Evolutionary conservation across 1,140 invertebrate genomes (phyloP).

Genomic region (Dendroctonus ponderosae): DNA sequence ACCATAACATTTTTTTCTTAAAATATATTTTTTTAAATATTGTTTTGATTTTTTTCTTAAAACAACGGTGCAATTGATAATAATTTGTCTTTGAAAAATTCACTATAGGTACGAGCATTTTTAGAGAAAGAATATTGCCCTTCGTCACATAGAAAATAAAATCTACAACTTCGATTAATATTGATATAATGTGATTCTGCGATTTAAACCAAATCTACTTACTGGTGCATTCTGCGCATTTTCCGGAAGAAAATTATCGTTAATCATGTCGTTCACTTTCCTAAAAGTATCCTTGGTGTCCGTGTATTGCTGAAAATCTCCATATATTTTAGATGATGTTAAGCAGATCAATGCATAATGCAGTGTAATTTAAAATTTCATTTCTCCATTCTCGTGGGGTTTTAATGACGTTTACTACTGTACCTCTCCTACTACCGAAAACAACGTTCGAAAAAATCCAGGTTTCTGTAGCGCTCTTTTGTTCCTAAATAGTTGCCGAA

Average conservation of each 20-base stretch:
- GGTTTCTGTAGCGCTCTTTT: slow-evolving; percentile 47
- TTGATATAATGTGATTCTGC: background rate
- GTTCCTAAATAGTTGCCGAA: background rate
- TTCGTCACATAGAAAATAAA: too few species aligned
- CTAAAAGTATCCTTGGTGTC: slow-evolving; percentile 53
- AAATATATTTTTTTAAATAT: too few species aligned
- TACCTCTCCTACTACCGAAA: slow-evolving; percentile 52
- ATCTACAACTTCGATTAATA: too few species aligned
- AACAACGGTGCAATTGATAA: background rate
- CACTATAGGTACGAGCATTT: slow-evolving; percentile 1
- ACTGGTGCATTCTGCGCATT: slow-evolving; percentile 23
- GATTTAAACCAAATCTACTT: slow-evolving; percentile 10
- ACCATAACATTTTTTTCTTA: too few species aligned
- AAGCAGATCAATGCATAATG: too few species aligned
- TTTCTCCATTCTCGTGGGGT: too few species aligned
- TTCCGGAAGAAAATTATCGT: slow-evolving; percentile 49
- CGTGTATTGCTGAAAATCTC: slow-evolving; percentile 49
- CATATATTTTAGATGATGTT: slow-evolving; percentile 30
- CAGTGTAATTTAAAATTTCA: too few species aligned
- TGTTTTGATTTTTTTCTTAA: too few species aligned
- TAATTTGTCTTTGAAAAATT: background rate
- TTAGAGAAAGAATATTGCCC: too few species aligned
- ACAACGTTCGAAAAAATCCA: slow-evolving; percentile 55
- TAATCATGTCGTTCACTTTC: slow-evolving; percentile 50
- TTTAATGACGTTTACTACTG: too few species aligned